These are phyloP conservation scores for Morpho deidamia DNA, from an alignment of 2,888 invertebrate species.

Conservation along the genomic window DNA sequence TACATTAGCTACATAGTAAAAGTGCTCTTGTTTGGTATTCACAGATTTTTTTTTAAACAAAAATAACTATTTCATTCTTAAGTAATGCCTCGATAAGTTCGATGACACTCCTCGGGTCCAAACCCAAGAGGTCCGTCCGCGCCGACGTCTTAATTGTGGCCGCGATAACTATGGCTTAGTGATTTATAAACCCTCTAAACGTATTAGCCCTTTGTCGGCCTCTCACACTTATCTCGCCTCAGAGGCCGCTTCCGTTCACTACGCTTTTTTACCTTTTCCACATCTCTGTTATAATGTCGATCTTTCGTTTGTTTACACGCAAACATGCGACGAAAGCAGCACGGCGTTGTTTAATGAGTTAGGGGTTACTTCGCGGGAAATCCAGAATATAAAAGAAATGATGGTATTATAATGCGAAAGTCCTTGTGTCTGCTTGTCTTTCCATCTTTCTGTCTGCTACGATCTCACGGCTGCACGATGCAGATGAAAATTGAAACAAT, in stretches of 20 bases:
- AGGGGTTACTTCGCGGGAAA: no score
- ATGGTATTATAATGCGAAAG: no score
- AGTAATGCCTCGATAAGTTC: constrained; percentile 20
- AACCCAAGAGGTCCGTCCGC: constrained; percentile 24
- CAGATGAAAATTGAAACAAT: no score
- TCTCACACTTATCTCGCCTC: constrained; percentile 52
- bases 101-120: constrained; percentile 34
- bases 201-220: constrained; percentile 70
- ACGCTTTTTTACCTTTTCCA: constrained; percentile 34
- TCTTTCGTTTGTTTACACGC: constrained; percentile 29
- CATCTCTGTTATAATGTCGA: constrained; percentile 17
- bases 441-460: no score
- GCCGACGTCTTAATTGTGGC: constrained; percentile 67
- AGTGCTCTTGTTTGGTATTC: no score
- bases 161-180: constrained; percentile 56
- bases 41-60: no score
- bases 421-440: no score
- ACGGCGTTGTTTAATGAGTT: no score
- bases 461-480: no score
- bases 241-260: constrained; percentile 58
- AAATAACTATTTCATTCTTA: background rate
- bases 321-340: constrained; percentile 21
- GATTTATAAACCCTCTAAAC: constrained; percentile 68
- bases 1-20: no score
- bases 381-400: no score